These are phyloP conservation scores for Protobothrops flavoviridis DNA, from an alignment of 2,113 vertebrate genomes.

Conservation along the genomic window DNA sequence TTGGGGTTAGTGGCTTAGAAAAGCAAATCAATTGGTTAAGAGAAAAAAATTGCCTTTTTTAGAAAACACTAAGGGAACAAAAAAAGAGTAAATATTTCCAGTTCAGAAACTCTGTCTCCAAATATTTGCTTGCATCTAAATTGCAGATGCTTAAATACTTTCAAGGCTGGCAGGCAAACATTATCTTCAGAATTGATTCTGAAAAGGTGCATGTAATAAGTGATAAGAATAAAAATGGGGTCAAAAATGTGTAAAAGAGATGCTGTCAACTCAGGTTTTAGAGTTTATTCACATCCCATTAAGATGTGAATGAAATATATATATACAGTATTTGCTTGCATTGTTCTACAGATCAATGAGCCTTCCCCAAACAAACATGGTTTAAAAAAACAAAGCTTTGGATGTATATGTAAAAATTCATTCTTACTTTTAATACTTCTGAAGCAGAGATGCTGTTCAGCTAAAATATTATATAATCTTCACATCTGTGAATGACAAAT, in stretches of 20 bases:
- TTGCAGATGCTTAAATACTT: not conserved
- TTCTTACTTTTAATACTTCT: not conserved
- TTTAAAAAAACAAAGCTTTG: conserved; percentile 15
- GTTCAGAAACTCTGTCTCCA: not conserved
- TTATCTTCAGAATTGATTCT: not conserved
- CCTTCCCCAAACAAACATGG: not conserved
- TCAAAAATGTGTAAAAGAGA: not conserved
- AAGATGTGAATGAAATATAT: conserved; percentile 23
- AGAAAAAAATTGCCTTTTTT: conserved; percentile 1
- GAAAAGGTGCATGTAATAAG: conserved; percentile 1
- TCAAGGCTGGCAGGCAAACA: not conserved
- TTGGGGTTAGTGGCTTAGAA: not conserved
- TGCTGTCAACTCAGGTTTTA: not conserved
- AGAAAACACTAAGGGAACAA: not conserved
- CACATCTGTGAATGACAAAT: not conserved
- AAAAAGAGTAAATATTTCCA: not conserved
- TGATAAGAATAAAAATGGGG: conserved; percentile 1
- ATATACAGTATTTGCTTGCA: not conserved
- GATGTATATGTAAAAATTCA: conserved; percentile 7
- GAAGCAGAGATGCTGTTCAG: not conserved
- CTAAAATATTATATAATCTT: not conserved
- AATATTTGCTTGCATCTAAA: not conserved
- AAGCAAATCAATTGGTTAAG: not conserved
- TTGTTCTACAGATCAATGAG: not conserved
- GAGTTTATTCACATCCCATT: not conserved